A percentile compares a stretch with the other conserved stretches of the same genome.
These are phyloP conservation scores for Catotricha subobsoleta DNA, from an alignment of 2,888 invertebrate genomes.

Conservation along the genomic window DNA sequence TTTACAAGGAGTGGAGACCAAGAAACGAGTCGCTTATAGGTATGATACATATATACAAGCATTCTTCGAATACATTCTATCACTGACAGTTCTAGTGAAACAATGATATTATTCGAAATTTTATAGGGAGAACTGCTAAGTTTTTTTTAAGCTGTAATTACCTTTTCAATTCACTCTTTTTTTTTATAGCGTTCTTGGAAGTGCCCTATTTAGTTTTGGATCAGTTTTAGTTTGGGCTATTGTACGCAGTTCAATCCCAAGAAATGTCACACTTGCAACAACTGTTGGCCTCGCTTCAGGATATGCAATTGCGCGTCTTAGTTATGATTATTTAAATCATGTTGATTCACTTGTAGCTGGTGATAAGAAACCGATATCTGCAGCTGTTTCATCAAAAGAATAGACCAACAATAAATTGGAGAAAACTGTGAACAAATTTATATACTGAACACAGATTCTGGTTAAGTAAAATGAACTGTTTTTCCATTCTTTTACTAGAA, in stretches of 20 bases:
- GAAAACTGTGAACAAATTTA: no score
- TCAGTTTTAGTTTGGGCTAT: constrained; percentile 81
- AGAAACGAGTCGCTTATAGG: constrained; percentile 48
- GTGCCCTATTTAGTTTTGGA: constrained; percentile 72
- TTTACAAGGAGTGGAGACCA: constrained; percentile 42
- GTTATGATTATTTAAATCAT: constrained; percentile 25
- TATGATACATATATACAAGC: constrained; percentile 18
- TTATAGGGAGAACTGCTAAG: no score
- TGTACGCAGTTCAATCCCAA: constrained; percentile 48
- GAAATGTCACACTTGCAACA: constrained; percentile 19
- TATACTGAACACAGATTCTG: no score
- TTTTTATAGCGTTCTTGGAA: constrained; percentile 39
- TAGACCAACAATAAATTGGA: no score
- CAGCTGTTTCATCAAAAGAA: no score
- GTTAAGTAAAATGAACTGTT: no score
- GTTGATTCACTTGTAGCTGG: constrained; percentile 7
- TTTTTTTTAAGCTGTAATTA: no score
- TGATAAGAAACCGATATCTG: no score
- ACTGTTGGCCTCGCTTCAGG: constrained; percentile 24
- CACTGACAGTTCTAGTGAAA: no score
- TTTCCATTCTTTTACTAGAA: no score
- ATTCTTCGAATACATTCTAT: neutral
- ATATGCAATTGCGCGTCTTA: constrained; percentile 23
- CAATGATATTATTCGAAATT: no score
- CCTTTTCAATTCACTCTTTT: constrained; percentile 16